These are phyloP conservation scores for Hoplostethus mediterraneus DNA, from an alignment of 2,797 vertebrate species.

Conservation along the genomic window DNA sequence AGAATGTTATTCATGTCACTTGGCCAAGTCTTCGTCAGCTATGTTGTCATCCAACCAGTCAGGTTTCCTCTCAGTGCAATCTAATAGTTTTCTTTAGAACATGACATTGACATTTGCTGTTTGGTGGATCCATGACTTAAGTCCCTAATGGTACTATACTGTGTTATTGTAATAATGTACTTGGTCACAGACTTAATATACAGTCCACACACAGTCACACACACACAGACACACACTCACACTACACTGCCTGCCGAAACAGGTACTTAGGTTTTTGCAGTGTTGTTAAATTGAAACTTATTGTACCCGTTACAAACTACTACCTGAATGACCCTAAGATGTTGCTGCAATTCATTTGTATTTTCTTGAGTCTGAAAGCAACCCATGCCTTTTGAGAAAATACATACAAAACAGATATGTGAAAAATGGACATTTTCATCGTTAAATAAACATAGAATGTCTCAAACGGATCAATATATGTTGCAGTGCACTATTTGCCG, in stretches of 20 bases:
- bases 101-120: too few species aligned
- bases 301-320: background rate
- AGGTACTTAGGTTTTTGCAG: background rate
- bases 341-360: constrained; percentile 9
- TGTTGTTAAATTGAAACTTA: constrained; percentile 12
- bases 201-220: background rate
- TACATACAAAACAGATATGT: too few species aligned
- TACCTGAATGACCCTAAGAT: constrained; percentile 10
- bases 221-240: background rate
- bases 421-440: too few species aligned
- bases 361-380: constrained; percentile 13
- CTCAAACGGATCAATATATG: too few species aligned
- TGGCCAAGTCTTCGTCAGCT: background rate
- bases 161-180: constrained; percentile 2
- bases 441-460: too few species aligned
- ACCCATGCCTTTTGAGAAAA: constrained; percentile 13
- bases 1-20: background rate
- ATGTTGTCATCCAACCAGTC: too few species aligned
- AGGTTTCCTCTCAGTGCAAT: too few species aligned
- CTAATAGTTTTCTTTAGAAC: too few species aligned
- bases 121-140: too few species aligned
- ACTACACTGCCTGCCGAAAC: background rate
- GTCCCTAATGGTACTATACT: background rate
- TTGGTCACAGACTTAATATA: background rate
- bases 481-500: too few species aligned